These are phyloP conservation scores for Hemicentrotus pulcherrimus DNA, from an alignment of 35 echinoderm and acorn worm species.

Conservation along the genomic window DNA sequence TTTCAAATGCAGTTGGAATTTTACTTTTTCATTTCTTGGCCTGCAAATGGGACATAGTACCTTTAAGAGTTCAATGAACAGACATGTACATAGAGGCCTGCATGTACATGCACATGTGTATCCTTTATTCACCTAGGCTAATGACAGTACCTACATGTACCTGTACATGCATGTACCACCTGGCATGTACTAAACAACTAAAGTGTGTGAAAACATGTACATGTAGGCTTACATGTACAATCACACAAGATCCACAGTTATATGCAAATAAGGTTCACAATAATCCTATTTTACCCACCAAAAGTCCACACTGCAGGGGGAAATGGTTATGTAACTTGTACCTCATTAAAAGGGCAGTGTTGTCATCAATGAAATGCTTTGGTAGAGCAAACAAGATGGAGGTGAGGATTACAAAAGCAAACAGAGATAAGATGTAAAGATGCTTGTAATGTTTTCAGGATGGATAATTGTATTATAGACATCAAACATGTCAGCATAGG, in stretches of 20 bases:
- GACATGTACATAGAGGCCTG: too few relatives aligned
- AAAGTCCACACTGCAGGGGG: neutral
- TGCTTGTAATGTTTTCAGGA: neutral
- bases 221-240: neutral
- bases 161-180: too few relatives aligned
- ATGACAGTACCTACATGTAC: too few relatives aligned
- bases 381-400: neutral
- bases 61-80: too few relatives aligned
- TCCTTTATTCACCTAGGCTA: too few relatives aligned
- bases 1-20: too few relatives aligned
- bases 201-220: too few relatives aligned
- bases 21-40: too few relatives aligned
- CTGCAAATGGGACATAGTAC: too few relatives aligned
- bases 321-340: conserved; percentile 15
- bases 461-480: conserved; percentile 4
- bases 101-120: too few relatives aligned
- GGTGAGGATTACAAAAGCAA: neutral
- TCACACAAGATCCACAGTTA: neutral
- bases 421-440: neutral
- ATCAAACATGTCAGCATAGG: neutral
- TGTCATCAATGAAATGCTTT: neutral
- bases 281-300: neutral
- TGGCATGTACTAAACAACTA: too few relatives aligned
- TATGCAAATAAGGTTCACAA: conserved; percentile 31
- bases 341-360: conserved; percentile 8